Conservation (phyloP, 2,797 vertebrate species). For the Leptoclinus maculatus region DNA sequence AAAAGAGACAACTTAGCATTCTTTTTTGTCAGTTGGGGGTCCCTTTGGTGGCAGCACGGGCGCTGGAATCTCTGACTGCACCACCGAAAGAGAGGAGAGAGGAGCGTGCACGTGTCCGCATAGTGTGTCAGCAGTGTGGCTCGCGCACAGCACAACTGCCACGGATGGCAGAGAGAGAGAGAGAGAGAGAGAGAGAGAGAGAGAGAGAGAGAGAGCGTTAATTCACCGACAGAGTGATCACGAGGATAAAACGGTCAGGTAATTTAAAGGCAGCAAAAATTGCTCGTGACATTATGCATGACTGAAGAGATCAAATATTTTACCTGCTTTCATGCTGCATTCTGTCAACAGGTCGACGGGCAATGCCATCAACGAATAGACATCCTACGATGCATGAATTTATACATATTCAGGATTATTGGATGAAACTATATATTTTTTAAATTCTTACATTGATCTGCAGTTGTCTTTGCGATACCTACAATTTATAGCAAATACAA, state of each 20-base stretch:
- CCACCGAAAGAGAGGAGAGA: slow-evolving; percentile 29
- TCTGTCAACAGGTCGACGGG: slow-evolving; percentile 26
- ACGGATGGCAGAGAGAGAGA: not conserved
- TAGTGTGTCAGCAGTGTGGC: slow-evolving; percentile 60
- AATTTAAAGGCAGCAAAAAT: slow-evolving; percentile 16
- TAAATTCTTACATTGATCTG: not conserved
- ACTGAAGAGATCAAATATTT: slow-evolving; percentile 36
- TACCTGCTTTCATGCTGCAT: slow-evolving; percentile 43
- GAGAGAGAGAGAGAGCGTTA: slow-evolving; percentile 40
- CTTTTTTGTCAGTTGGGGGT: slow-evolving; percentile 47
- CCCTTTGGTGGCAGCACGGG: slow-evolving; percentile 55
- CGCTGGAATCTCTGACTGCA: slow-evolving; percentile 75
- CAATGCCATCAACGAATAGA: not conserved
- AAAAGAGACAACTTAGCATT: slow-evolving; percentile 31
- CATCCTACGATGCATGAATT: not conserved
- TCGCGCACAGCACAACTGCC: not conserved
- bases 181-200: not conserved
- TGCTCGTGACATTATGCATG: slow-evolving; percentile 23
- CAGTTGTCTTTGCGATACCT: not conserved
- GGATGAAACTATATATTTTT: not conserved
- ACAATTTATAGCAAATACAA: not conserved
- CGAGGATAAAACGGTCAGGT: slow-evolving; percentile 12
- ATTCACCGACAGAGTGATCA: slow-evolving; percentile 28
- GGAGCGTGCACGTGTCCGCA: slow-evolving; percentile 77
- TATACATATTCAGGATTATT: not conserved